Evolutionary conservation across 2,113 vertebrate genomes (phyloP).

Genomic region (Oryzias melastigma): DNA sequence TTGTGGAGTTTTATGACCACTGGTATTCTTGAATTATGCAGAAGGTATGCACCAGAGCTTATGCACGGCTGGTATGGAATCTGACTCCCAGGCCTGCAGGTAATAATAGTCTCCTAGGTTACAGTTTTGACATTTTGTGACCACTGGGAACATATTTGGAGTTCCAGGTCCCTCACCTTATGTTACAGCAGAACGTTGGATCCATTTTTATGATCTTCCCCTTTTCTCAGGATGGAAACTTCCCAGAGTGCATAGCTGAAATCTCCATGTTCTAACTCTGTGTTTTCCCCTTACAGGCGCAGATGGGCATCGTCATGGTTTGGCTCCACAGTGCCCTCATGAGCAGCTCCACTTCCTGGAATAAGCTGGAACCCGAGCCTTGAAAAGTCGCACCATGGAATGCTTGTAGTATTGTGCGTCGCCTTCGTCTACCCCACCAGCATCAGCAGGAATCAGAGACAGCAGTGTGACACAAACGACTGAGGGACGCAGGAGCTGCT

Average conservation of each 20-base stretch:
- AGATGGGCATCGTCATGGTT: constrained; percentile 62
- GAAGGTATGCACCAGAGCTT: constrained; percentile 12
- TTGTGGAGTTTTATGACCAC: constrained; percentile 26
- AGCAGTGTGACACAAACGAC: constrained; percentile 25
- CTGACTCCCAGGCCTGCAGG: constrained; percentile 6
- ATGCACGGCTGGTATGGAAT: background rate
- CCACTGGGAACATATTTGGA: background rate
- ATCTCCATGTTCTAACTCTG: constrained; percentile 23
- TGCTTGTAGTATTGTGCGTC: constrained; percentile 56
- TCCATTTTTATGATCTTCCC: background rate
- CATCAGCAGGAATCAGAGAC: constrained; percentile 21
- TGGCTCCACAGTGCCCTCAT: constrained; percentile 50
- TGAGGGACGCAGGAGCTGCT: constrained; percentile 26
- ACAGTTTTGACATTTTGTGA: constrained; percentile 1
- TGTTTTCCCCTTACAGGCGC: constrained; percentile 63
- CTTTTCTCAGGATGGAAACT: background rate
- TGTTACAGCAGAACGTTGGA: background rate
- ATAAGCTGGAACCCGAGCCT: constrained; percentile 71
- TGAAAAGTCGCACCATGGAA: constrained; percentile 68
- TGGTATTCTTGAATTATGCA: constrained; percentile 32
- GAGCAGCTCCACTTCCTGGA: constrained; percentile 66
- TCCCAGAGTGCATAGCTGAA: background rate
- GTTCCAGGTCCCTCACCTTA: background rate
- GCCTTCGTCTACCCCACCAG: constrained; percentile 12
- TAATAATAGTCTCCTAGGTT: background rate